Conservation (phyloP, 2,888 invertebrate species). For the Cerastis leucographa region DNA sequence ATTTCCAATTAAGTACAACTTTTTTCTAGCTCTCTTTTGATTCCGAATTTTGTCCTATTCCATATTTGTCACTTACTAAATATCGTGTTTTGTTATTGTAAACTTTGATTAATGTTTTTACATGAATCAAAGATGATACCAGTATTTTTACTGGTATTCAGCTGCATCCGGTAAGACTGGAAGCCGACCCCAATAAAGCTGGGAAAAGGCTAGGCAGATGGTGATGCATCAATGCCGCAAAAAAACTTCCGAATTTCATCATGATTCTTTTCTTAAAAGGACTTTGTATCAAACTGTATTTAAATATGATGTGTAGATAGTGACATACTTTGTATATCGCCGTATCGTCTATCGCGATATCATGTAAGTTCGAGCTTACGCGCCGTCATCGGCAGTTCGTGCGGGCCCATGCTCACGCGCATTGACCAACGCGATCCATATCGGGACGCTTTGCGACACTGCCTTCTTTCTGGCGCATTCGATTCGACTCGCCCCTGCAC, state of each 20-base stretch:
- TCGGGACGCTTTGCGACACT: slow-evolving; percentile 80
- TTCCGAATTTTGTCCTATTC: neutral
- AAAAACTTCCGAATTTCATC: neutral
- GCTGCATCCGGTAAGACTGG: too few relatives aligned
- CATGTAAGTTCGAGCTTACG: slow-evolving; percentile 13
- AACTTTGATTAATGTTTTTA: neutral
- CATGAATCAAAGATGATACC: too few relatives aligned
- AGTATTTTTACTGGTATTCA: too few relatives aligned
- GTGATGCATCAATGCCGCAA: neutral
- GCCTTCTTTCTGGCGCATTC: slow-evolving; percentile 71
- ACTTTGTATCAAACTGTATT: neutral
- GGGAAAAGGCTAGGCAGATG: too few relatives aligned
- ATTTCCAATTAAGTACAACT: neutral
- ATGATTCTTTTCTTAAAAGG: neutral
- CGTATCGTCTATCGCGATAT: slow-evolving; percentile 13
- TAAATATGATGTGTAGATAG: neutral
- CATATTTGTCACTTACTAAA: neutral
- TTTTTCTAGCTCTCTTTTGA: neutral
- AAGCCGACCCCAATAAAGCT: too few relatives aligned
- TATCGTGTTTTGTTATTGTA: neutral
- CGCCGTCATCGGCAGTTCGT: neutral
- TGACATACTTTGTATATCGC: neutral
- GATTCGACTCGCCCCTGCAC: slow-evolving; percentile 66
- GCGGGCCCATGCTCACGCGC: slow-evolving; percentile 63
- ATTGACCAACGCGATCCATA: slow-evolving; percentile 81